Percentiles rank a stretch among this genome's conserved stretches.
Evolutionary conservation across 1,140 invertebrate species (phyloP).

Genomic region (Nixonia krombeini): DNA sequence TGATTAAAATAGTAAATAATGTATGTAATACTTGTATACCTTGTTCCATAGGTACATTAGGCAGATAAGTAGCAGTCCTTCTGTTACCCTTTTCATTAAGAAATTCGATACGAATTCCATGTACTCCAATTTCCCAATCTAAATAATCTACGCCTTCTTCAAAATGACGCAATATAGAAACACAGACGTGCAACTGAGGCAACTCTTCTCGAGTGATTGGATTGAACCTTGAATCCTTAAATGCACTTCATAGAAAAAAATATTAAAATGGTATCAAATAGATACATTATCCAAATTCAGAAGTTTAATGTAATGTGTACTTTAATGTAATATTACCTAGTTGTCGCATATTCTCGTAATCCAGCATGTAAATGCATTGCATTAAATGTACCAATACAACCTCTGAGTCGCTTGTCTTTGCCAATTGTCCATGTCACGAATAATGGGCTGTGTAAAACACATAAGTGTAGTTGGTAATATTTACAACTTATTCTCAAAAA

Average conservation of each 20-base stretch:
- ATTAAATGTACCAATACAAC: conserved; percentile 97
- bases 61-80: conserved; percentile 97
- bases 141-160: conserved; percentile 95
- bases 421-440: conserved; percentile 99
- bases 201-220: conserved; percentile 96
- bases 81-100: conserved; percentile 95
- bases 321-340: conserved; percentile 81
- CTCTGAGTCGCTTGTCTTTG: conserved; percentile 89
- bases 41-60: conserved; percentile 97
- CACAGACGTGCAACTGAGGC: conserved; percentile 91
- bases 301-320: too few relatives aligned
- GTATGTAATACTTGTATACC: conserved; percentile 76
- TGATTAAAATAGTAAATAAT: too few relatives aligned
- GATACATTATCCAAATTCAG: not conserved
- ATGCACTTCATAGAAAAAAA: conserved; percentile 80
- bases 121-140: conserved; percentile 97
- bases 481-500: too few relatives aligned
- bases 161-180: conserved; percentile 95
- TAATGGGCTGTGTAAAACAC: conserved; percentile 84
- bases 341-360: conserved; percentile 95
- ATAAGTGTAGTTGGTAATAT: too few relatives aligned
- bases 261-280: not conserved
- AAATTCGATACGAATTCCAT: conserved; percentile 99
- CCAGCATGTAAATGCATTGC: conserved; percentile 93
- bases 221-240: conserved; percentile 97